Evolutionary conservation across 2,797 vertebrate genomes (phyloP).

Genomic region (Sandelia bainsii): DNA sequence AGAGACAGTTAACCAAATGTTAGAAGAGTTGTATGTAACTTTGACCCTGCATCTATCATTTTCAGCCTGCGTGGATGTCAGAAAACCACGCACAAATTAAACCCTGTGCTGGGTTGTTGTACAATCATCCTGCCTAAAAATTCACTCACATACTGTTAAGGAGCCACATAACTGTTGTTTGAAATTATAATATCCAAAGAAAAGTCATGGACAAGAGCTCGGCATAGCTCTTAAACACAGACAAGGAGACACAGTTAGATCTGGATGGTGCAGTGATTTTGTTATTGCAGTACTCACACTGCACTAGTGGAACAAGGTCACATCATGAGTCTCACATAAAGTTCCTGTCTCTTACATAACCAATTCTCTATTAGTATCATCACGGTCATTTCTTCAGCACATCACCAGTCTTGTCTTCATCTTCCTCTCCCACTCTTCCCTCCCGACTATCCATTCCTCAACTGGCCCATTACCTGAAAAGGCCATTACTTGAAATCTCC

Average conservation of each 20-base stretch:
- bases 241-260: conserved; percentile 1
- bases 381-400: conserved; percentile 58
- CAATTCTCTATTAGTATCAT: conserved; percentile 23
- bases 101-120: too few relatives aligned
- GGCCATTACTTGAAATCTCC: conserved; percentile 65
- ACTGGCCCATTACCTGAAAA: conserved; percentile 69
- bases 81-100: too few relatives aligned
- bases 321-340: conserved; percentile 16
- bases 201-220: conserved; percentile 5
- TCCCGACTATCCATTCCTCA: conserved; percentile 50
- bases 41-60: too few relatives aligned
- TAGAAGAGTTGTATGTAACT: too few relatives aligned
- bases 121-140: too few relatives aligned
- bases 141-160: neutral
- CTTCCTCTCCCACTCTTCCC: conserved; percentile 24
- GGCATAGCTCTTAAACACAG: neutral
- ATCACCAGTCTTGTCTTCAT: conserved; percentile 33
- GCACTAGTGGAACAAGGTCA: conserved; percentile 31
- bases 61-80: too few relatives aligned
- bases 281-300: conserved; percentile 16
- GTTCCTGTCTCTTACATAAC: conserved; percentile 30
- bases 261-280: conserved; percentile 8
- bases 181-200: conserved; percentile 9
- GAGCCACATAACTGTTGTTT: neutral
- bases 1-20: too few relatives aligned